Percentiles rank a stretch among this genome's conserved stretches.
These are phyloP conservation scores for Toxotes lorentzi DNA, from an alignment of 2,797 vertebrate genomes.

Conservation along the genomic window DNA sequence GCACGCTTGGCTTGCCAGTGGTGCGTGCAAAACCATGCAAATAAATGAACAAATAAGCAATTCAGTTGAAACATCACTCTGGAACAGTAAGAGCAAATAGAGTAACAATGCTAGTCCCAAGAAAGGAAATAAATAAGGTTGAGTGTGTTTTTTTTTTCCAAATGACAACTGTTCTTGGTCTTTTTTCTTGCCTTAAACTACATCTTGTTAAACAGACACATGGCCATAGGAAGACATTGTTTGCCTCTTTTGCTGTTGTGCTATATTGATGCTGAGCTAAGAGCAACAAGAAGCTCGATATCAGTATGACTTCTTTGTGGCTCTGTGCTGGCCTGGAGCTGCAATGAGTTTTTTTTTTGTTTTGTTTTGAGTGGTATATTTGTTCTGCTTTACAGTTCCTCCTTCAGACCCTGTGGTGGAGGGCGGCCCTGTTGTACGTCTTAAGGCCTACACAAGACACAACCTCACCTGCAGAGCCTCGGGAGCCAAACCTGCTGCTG, in stretches of 20 bases:
- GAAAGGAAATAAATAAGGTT: constrained; percentile 78
- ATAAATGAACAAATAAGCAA: constrained; percentile 88
- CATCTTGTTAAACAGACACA: constrained; percentile 68
- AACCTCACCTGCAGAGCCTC: constrained; percentile 91
- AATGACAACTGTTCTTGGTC: constrained; percentile 60
- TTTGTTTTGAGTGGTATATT: constrained; percentile 58
- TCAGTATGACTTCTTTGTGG: constrained; percentile 41
- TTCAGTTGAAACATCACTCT: constrained; percentile 79
- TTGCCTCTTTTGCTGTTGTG: constrained; percentile 43
- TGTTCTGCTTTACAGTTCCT: constrained; percentile 85
- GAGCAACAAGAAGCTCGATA: constrained; percentile 60
- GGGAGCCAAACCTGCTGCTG: constrained; percentile 89
- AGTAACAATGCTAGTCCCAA: constrained; percentile 79
- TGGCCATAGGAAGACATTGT: constrained; percentile 55
- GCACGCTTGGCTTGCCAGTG: constrained; percentile 81
- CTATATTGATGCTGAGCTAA: constrained; percentile 63
- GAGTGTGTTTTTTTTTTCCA: constrained; percentile 51
- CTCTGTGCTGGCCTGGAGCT: constrained; percentile 51
- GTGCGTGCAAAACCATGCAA: constrained; percentile 82
- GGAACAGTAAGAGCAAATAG: constrained; percentile 80
- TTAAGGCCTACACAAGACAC: constrained; percentile 88
- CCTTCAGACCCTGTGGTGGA: constrained; percentile 90
- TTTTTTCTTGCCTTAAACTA: constrained; percentile 55
- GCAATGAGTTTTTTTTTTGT: constrained; percentile 42
- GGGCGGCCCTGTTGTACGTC: constrained; percentile 89